A percentile compares a stretch with the other conserved stretches of the same genome.
These are phyloP conservation scores for Tinea semifulvella DNA, from an alignment of 2,888 invertebrate genomes.

Conservation along the genomic window DNA sequence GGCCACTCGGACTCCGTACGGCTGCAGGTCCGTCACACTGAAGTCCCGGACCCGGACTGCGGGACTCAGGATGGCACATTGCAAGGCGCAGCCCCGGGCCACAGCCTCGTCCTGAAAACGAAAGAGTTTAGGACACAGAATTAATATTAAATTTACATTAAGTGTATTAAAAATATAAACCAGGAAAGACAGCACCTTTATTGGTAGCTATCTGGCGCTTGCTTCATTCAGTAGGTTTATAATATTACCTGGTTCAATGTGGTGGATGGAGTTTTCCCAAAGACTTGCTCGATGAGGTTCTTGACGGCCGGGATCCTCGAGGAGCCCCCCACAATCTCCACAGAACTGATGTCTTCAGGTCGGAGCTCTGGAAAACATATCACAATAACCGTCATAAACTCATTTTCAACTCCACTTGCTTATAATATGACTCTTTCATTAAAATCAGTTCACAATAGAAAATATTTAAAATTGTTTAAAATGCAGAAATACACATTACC, in stretches of 20 bases:
- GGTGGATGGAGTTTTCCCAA: conserved; percentile 87
- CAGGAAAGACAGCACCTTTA: no score
- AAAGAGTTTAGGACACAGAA: background rate
- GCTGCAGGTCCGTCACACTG: conserved; percentile 90
- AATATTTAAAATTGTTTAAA: no score
- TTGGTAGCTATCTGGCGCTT: no score
- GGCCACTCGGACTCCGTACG: conserved; percentile 84
- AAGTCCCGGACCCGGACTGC: conserved; percentile 97
- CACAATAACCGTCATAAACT: background rate
- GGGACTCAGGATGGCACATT: conserved; percentile 97
- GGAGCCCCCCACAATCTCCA: conserved; percentile 97
- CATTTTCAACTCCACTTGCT: no score
- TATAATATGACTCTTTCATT: no score
- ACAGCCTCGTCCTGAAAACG: conserved; percentile 95
- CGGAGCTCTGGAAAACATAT: conserved; percentile 69
- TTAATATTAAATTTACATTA: background rate
- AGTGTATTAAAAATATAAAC: no score
- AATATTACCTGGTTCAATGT: conserved; percentile 84
- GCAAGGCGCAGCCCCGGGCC: conserved; percentile 93
- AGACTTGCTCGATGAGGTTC: conserved; percentile 85
- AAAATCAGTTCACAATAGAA: no score
- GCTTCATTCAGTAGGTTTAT: no score
- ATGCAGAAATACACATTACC: no score
- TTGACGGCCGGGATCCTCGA: conserved; percentile 95
- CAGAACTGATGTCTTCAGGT: conserved; percentile 88